Conservation (phyloP, 2,888 invertebrate genomes). For the Gonocerus acuteangulatus region DNA sequence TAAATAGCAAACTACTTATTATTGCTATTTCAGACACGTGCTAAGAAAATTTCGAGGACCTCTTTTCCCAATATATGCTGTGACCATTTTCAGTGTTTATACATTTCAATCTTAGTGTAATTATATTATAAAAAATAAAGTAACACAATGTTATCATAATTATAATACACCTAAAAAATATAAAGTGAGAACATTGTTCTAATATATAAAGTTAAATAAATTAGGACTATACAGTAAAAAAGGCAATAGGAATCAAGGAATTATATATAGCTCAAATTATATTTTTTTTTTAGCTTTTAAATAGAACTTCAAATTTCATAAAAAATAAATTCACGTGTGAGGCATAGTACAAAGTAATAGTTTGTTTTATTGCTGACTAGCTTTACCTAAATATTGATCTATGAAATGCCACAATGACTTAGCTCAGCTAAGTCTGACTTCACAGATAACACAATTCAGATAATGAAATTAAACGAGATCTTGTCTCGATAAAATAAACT, state of each 20-base stretch:
- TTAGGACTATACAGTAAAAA: slow-evolving; percentile 24
- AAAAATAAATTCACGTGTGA: neutral
- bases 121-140: slow-evolving; percentile 13
- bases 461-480: slow-evolving; percentile 10
- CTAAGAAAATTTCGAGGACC: too few species aligned
- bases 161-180: slow-evolving; percentile 13
- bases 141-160: slow-evolving; percentile 7
- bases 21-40: too few species aligned
- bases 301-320: neutral
- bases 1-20: too few species aligned
- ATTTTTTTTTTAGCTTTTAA: slow-evolving; percentile 1
- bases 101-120: slow-evolving; percentile 14
- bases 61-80: slow-evolving; percentile 12
- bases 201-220: slow-evolving; percentile 24
- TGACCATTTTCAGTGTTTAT: slow-evolving; percentile 15
- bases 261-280: neutral
- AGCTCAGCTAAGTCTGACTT: slow-evolving; percentile 2
- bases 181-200: slow-evolving; percentile 14
- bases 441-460: neutral
- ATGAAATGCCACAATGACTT: slow-evolving; percentile 3
- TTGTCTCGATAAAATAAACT: neutral
- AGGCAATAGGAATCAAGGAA: slow-evolving; percentile 17
- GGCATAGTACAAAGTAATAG: slow-evolving; percentile 5
- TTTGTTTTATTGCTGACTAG: neutral
- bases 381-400: neutral